Conservation (phyloP, 2,113 vertebrate species). For the Vicugna pacos region DNA sequence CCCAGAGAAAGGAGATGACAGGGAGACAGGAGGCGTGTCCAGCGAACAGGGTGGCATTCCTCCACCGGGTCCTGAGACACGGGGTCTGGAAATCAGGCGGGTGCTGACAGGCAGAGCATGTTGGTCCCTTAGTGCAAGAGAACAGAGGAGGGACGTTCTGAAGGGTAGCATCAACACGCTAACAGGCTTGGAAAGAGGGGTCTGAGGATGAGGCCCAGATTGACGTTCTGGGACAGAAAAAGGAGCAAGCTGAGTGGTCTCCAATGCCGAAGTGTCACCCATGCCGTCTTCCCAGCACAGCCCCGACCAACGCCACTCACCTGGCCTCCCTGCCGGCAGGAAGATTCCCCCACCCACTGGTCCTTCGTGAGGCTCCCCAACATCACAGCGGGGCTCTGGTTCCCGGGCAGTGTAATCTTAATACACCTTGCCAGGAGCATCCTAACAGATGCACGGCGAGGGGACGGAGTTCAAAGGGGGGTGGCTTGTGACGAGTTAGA, state of each 20-base stretch:
- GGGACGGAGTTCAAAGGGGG: not conserved
- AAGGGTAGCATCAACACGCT: fast-evolving
- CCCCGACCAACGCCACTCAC: not conserved
- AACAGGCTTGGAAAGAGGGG: fast-evolving
- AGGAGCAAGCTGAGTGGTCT: not conserved
- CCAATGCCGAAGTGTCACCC: fast-evolving
- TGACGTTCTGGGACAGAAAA: not conserved
- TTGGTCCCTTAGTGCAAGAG: not conserved
- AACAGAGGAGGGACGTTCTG: not conserved
- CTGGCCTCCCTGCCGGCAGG: not conserved
- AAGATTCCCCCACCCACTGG: too few species aligned
- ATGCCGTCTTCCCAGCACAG: not conserved
- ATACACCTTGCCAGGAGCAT: fast-evolving
- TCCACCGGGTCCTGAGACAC: not conserved
- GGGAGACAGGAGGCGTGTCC: not conserved
- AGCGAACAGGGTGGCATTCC: not conserved
- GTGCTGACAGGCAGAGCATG: constrained; percentile 25
- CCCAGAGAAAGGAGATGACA: not conserved
- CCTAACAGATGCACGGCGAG: not conserved
- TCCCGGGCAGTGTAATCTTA: not conserved
- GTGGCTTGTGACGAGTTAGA: not conserved
- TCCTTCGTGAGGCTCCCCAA: not conserved
- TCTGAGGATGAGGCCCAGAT: not conserved
- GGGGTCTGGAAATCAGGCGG: not conserved
- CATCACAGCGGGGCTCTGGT: not conserved